Conservation (phyloP, 2,888 invertebrate genomes). For the Linnaemya vulpina region DNA sequence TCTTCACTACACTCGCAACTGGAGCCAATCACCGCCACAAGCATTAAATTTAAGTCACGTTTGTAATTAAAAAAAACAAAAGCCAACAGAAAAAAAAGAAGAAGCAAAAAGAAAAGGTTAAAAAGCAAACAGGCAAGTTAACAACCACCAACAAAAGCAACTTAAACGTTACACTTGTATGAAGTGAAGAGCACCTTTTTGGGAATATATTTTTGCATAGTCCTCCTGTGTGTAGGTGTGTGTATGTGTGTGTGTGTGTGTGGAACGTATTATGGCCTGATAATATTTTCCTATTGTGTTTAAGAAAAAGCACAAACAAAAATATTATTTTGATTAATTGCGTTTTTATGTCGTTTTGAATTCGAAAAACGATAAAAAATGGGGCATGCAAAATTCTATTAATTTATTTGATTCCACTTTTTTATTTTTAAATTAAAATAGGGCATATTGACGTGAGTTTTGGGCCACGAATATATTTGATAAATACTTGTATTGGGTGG, state of each 20-base stretch:
- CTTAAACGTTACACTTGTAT: conserved; percentile 55
- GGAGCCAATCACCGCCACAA: conserved; percentile 1
- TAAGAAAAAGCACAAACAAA: not conserved
- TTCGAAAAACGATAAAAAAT: not conserved
- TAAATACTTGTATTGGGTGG: too few relatives aligned
- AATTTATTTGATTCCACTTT: too few relatives aligned
- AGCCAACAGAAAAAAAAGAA: not conserved
- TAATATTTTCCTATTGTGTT: not conserved
- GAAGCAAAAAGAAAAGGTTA: not conserved
- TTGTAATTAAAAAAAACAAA: not conserved
- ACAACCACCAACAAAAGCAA: conserved; percentile 60
- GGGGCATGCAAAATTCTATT: not conserved
- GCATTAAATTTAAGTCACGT: conserved; percentile 19
- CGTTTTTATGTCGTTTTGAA: conserved; percentile 13
- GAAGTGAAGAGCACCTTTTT: conserved; percentile 32
- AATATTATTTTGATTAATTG: not conserved
- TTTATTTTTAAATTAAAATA: too few relatives aligned
- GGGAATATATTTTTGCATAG: not conserved
- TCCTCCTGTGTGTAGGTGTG: not conserved
- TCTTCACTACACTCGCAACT: conserved; percentile 22
- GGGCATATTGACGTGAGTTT: too few relatives aligned
- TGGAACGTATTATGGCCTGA: too few relatives aligned
- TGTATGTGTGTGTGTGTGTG: not conserved
- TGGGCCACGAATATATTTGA: too few relatives aligned
- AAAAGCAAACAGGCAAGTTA: conserved; percentile 26